Percentiles rank a stretch among this genome's conserved stretches.
These are phyloP conservation scores for Xanthia togata DNA, from an alignment of 2,888 invertebrate species.

Conservation along the genomic window DNA sequence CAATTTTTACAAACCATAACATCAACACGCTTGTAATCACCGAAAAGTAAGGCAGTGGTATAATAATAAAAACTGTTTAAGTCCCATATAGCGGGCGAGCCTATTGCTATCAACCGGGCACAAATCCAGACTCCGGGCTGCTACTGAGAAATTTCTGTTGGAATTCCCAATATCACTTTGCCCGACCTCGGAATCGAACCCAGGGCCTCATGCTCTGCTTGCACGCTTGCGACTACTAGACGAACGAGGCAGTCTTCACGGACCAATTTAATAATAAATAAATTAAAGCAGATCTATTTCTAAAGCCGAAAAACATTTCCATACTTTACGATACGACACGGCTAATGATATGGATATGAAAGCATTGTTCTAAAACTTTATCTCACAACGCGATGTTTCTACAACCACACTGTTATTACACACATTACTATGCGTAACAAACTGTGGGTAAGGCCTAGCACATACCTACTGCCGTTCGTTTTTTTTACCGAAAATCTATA, in stretches of 20 bases:
- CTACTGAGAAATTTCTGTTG: too few species aligned
- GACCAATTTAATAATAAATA: background rate
- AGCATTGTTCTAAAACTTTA: slow-evolving; percentile 16
- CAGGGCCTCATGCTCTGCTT: too few species aligned
- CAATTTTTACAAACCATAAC: background rate
- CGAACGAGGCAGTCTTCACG: background rate
- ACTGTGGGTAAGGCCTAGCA: background rate
- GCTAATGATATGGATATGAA: slow-evolving; percentile 19
- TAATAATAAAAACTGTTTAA: too few species aligned
- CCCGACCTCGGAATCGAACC: too few species aligned
- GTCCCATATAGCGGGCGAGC: too few species aligned
- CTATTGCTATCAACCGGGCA: too few species aligned
- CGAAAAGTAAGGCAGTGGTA: background rate
- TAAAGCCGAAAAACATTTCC: background rate
- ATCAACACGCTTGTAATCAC: background rate
- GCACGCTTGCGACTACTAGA: background rate
- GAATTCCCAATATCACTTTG: too few species aligned
- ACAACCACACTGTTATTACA: slow-evolving; percentile 3
- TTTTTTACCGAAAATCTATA: too few species aligned
- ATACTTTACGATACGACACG: background rate
- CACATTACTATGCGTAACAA: background rate
- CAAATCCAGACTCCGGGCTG: too few species aligned
- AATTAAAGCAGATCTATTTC: background rate
- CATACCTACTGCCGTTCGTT: background rate
- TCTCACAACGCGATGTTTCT: background rate